These are phyloP conservation scores for Synodontis membranacea DNA, from an alignment of 2,113 vertebrate genomes.

Conservation along the genomic window DNA sequence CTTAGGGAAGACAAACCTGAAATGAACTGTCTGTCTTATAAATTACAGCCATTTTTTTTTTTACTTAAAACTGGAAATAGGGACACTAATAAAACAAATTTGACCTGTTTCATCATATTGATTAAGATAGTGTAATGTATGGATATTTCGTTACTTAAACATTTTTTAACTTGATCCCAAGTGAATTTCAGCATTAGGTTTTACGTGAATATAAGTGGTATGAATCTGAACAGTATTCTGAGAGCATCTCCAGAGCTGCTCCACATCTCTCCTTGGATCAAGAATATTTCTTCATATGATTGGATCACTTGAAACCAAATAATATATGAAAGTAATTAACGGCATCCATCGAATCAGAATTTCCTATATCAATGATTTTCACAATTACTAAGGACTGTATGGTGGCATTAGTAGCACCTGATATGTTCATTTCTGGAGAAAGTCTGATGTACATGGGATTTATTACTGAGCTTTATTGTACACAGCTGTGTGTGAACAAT, in stretches of 20 bases:
- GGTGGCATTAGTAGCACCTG: too few species aligned
- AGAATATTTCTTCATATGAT: neutral
- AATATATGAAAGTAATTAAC: too few species aligned
- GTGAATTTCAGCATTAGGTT: neutral
- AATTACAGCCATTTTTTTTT: too few species aligned
- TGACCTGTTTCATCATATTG: too few species aligned
- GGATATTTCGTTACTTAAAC: too few species aligned
- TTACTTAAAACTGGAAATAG: too few species aligned
- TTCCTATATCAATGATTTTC: too few species aligned
- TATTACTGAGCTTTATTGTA: conserved; percentile 5
- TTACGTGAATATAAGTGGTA: neutral
- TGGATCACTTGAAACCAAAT: neutral
- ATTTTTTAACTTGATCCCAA: too few species aligned
- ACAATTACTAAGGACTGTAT: neutral
- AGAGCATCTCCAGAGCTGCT: neutral
- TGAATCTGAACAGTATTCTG: neutral
- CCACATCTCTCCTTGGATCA: neutral
- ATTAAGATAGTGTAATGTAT: too few species aligned
- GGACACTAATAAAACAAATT: too few species aligned
- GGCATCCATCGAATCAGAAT: neutral
- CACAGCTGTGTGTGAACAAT: neutral
- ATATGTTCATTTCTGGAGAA: neutral
- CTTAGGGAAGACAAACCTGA: too few species aligned
- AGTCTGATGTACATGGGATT: neutral
- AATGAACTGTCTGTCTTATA: too few species aligned